These are phyloP conservation scores for Martes martes DNA, from an alignment of 2,113 vertebrate genomes.

Conservation along the genomic window DNA sequence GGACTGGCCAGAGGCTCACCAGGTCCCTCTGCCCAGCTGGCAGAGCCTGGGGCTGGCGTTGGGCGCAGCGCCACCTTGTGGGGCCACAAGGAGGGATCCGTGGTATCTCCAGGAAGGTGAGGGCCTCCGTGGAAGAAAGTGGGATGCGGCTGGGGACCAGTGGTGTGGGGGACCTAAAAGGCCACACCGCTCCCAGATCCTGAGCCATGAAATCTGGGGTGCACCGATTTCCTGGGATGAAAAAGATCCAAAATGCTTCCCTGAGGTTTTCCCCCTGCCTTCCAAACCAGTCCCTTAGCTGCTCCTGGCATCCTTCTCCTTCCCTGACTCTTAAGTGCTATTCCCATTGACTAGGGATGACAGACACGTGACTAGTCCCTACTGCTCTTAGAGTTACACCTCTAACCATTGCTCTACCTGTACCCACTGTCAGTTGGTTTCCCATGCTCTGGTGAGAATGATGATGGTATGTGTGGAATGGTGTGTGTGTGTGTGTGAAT, in stretches of 20 bases:
- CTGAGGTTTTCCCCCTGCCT: neutral
- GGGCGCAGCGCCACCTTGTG: slow-evolving; percentile 62
- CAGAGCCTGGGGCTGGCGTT: neutral
- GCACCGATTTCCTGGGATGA: neutral
- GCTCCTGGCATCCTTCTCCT: neutral
- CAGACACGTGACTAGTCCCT: neutral
- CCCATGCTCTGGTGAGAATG: neutral
- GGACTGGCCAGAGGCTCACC: neutral
- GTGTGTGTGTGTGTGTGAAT: neutral
- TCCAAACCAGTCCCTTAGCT: neutral
- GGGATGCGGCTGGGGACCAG: neutral
- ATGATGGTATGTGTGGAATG: neutral
- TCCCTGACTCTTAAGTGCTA: neutral
- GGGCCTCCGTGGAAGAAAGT: no score
- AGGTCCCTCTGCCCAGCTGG: neutral
- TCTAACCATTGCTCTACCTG: neutral
- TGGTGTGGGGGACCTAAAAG: neutral
- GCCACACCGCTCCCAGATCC: neutral
- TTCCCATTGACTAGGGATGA: neutral
- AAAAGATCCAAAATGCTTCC: neutral
- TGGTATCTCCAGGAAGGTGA: neutral
- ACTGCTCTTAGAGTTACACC: neutral
- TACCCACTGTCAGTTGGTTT: neutral
- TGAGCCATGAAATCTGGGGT: neutral
- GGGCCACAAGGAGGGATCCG: neutral